Evolutionary conservation across 1,140 invertebrate genomes (phyloP).

Genomic region (Drosophila nebulosa): DNA sequence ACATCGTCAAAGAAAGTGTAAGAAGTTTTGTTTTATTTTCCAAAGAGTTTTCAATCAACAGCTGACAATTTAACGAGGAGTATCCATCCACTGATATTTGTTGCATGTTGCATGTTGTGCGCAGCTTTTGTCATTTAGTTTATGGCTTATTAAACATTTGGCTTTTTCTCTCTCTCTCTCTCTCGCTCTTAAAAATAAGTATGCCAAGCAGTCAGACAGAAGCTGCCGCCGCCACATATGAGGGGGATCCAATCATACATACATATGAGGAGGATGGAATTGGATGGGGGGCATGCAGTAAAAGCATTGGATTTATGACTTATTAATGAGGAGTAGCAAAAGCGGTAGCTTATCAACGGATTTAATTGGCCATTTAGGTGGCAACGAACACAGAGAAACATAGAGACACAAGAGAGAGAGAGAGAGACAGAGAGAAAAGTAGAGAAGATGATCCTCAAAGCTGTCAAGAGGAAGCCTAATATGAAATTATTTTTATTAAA

Average conservation of each 20-base stretch:
- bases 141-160: constrained; percentile 53
- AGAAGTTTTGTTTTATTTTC: not conserved
- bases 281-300: too few relatives aligned
- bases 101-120: constrained; percentile 32
- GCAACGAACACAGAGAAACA: not conserved
- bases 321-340: constrained; percentile 3
- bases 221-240: too few relatives aligned
- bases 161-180: too few relatives aligned
- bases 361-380: constrained; percentile 26
- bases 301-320: constrained; percentile 12
- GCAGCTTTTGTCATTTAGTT: constrained; percentile 25
- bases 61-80: constrained; percentile 31
- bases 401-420: not conserved
- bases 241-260: constrained; percentile 23
- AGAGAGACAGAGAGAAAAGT: not conserved
- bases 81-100: too few relatives aligned
- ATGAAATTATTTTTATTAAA: not conserved
- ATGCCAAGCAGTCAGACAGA: too few relatives aligned
- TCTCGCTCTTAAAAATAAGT: not conserved
- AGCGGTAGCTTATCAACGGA: constrained; percentile 9
- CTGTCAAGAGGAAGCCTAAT: too few relatives aligned
- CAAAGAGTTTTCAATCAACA: not conserved
- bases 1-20: not conserved
- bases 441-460: not conserved
- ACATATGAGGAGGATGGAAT: constrained; percentile 28